Evolutionary conservation across 2,888 invertebrate species (phyloP), one percentile per base, ranked within the genome.

Genomic region (Aethes cnicana): DNA sequence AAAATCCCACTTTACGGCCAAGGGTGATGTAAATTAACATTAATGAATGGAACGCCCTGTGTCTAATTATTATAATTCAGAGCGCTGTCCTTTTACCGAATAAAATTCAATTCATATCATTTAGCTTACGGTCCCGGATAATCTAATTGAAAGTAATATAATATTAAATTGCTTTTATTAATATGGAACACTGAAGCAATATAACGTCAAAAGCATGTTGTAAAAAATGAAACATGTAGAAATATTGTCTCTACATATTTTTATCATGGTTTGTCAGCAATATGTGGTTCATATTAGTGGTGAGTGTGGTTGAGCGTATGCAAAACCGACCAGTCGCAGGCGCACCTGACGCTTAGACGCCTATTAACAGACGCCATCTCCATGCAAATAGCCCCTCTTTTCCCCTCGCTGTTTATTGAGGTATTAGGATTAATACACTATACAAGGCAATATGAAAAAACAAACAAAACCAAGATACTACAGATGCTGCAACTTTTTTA

Each of bases 361-460:
- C 72, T 79, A 82, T 81, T 82, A 83, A 71, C 58, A 68, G 64
- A 68, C 69, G 66, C 72, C 72, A 81, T 83, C 76, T 76, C 77
- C 74, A 87, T 84, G 78, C 72, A 82, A 84, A 85, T 83, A 69
- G 70, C 73, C 72, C 72, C 61, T 63, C 56, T 39, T 37, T 57
- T 58, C 53, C 53, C 55, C 54, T 43, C 55, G 48, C 58, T 65
- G 55, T 63, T 63, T 69, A 72, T 72, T 68, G 68, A 72, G 63
- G 72, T 66, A 69, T 79, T 77, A 74, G 70, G 64, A 72, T 72
- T 69, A 68, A 72, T 68, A 62, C 28, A 18, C 5, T 20, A 9
- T 33, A 33, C 11, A 21, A 2, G 20, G 7, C 11, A 11, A 4
- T 14, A 6, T n/a, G 17, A 17, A 33, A 18, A 48, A 41, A 48